Base-by-base conservation (phyloP, 2,797 vertebrate species). In the Crocodylus rhombifer region DNA sequence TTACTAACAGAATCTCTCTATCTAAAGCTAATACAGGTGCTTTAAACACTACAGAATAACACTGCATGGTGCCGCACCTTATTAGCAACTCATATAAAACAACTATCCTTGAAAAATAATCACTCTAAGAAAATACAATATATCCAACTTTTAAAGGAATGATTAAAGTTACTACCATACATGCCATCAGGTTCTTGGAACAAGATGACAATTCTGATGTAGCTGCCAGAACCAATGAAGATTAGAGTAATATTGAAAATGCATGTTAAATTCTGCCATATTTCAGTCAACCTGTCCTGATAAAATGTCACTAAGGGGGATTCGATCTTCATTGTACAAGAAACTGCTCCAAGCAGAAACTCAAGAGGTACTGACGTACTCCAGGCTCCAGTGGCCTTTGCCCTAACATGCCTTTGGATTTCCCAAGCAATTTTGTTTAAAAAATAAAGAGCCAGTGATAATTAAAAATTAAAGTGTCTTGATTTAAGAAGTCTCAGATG, bases 1-100 rank as follows among this genome's bases (percentile, higher is more conserved):
- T 95, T 95, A 94, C 95, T 91, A 96, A 93, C 94, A 92, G 77
- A 25, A 57, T 55, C 21, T 95, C 77, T 88, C 42, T 15, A 13
- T 80, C 87, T 79, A 55, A 60, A 74, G 87, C 83, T 94, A 90
- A 71, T 85, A 4, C 71, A 85, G 82, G 88, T 88, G 18, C 69
- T 93, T 83, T 21, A 80, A 20, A 62, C 16, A 80, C 61, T 60
- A 20, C 83, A 55, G 78, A 2, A 21, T 61, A 92, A 60, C 80
- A 58, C 18, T 55, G n/a, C 75, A 84, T 56, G 51, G 65, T 51
- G 56, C 30, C 84, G 9, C 42, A 64, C 71, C 36, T 65, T 62
- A 88, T 9, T 63, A 84, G 60, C 55, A 80, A 42, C 36, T 56
- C 28, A 3, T 11, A 65, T 42, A 1, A 5, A 69, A 77, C 69